Evolutionary conservation across 1,140 invertebrate genomes (phyloP).

Genomic region (Aleiodes sp.): DNA sequence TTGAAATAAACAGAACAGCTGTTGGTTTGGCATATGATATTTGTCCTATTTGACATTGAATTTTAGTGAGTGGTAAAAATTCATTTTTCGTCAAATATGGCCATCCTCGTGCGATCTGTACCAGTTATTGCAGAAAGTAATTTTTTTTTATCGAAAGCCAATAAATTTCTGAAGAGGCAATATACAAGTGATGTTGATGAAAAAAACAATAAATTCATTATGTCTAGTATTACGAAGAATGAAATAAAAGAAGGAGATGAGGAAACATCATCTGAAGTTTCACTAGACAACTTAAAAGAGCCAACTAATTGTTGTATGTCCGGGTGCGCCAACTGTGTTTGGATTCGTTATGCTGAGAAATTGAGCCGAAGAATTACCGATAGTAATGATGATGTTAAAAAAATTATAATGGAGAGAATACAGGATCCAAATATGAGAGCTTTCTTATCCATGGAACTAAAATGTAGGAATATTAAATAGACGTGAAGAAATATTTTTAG

Average conservation of each 20-base stretch:
- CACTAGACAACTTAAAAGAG: conserved; percentile 59
- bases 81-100: too few relatives aligned
- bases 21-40: too few relatives aligned
- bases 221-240: conserved; percentile 25
- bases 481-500: too few relatives aligned
- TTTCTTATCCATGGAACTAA: conserved; percentile 80
- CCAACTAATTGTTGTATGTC: conserved; percentile 92
- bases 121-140: too few relatives aligned
- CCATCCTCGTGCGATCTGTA: too few relatives aligned
- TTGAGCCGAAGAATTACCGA: conserved; percentile 75
- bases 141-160: too few relatives aligned
- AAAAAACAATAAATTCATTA: not conserved
- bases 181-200: not conserved
- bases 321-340: conserved; percentile 95
- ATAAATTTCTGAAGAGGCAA: too few relatives aligned
- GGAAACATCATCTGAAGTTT: too few relatives aligned
- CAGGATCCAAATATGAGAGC: conserved; percentile 84
- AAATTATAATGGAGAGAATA: conserved; percentile 80
- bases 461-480: conserved; percentile 54
- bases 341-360: conserved; percentile 90
- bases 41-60: too few relatives aligned
- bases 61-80: too few relatives aligned
- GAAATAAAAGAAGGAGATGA: not conserved
- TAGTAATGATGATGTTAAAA: conserved; percentile 73
- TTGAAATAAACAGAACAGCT: too few relatives aligned